Conservation (phyloP, 2,888 invertebrate species). For the Nudaria mundana region DNA sequence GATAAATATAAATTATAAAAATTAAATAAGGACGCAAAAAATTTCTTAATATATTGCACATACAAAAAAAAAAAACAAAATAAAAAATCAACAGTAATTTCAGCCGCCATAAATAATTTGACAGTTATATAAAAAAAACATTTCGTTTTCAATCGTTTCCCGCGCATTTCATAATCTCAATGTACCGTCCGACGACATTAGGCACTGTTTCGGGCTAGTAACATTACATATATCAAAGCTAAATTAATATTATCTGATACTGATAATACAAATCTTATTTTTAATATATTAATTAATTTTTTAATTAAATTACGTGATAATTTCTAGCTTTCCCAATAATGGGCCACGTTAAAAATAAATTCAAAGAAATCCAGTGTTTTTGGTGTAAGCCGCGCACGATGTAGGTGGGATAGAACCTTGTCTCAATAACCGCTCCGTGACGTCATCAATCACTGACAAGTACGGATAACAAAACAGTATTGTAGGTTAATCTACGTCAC, state of each 20-base stretch:
- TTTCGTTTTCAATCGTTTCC: slow-evolving; percentile 8
- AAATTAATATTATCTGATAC: slow-evolving; percentile 52
- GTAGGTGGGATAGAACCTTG: too few species aligned
- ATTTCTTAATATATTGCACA: slow-evolving; percentile 78
- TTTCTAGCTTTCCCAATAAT: slow-evolving; percentile 41
- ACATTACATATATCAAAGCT: slow-evolving; percentile 71
- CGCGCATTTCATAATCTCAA: slow-evolving; percentile 56
- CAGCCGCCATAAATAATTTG: background rate
- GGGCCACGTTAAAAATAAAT: slow-evolving; percentile 36
- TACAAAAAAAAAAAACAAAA: slow-evolving; percentile 32
- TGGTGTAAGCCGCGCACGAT: too few species aligned
- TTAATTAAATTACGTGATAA: slow-evolving; percentile 37
- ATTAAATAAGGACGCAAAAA: slow-evolving; percentile 74
- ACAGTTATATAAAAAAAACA: slow-evolving; percentile 6
- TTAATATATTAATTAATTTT: slow-evolving; percentile 37
- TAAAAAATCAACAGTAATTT: background rate
- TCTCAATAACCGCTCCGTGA: too few species aligned
- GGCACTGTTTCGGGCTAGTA: slow-evolving; percentile 76
- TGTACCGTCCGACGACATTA: slow-evolving; percentile 55
- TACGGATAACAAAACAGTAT: too few species aligned
- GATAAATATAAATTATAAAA: slow-evolving; percentile 47
- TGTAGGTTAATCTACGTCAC: too few species aligned
- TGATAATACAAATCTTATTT: slow-evolving; percentile 57
- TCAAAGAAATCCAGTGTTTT: slow-evolving; percentile 41
- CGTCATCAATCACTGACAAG: too few species aligned